Conservation (phyloP, 2,113 vertebrate species). For the Porphyrio hochstetteri region DNA sequence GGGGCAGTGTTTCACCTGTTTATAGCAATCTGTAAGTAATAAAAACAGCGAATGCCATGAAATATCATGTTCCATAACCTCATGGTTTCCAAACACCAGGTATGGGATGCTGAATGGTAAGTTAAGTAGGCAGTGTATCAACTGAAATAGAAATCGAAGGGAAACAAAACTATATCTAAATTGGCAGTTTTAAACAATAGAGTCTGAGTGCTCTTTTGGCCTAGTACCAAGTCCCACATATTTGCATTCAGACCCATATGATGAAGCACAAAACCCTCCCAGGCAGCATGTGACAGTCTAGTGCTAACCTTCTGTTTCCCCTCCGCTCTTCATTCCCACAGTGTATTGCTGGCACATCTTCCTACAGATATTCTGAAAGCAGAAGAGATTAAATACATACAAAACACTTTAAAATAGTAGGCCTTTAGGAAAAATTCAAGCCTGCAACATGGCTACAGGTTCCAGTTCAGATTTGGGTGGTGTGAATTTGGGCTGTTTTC, state of each 20-base stretch:
- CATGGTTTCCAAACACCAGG: constrained; percentile 34
- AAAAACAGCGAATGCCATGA: not conserved
- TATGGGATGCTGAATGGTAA: not conserved
- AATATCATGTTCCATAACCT: constrained; percentile 22
- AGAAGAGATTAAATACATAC: not conserved
- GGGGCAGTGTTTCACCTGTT: not conserved
- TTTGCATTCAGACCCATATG: constrained; percentile 37
- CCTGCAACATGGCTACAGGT: not conserved
- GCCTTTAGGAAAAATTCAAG: not conserved
- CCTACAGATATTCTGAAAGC: not conserved
- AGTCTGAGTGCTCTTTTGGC: not conserved
- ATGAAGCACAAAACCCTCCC: constrained; percentile 3
- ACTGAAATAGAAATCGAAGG: not conserved
- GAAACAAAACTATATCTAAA: not conserved
- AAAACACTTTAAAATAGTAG: not conserved
- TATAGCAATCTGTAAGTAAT: not conserved
- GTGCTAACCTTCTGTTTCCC: not conserved
- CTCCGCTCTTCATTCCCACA: not conserved
- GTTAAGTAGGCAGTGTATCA: not conserved
- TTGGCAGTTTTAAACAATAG: not conserved
- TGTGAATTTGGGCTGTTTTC: not conserved
- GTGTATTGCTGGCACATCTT: not conserved
- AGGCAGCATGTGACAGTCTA: constrained; percentile 34
- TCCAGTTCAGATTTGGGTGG: not conserved
- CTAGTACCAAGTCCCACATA: not conserved